These are phyloP conservation scores for Epinotia brunnichana DNA, from an alignment of 2,888 invertebrate species.

Conservation along the genomic window DNA sequence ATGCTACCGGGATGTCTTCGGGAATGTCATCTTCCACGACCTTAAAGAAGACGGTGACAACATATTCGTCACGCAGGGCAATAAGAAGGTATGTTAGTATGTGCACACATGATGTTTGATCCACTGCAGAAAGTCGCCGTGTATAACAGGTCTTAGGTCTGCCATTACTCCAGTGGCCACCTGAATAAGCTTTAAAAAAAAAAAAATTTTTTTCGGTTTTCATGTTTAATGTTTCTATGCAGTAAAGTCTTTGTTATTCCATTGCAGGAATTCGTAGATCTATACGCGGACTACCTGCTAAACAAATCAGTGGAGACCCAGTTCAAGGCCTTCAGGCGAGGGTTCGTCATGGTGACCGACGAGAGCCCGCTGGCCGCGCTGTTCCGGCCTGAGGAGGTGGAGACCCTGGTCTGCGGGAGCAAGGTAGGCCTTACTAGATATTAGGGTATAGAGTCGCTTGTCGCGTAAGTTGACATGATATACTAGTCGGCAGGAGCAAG, in stretches of 20 bases:
- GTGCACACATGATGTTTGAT: too few species aligned
- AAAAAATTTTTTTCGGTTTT: too few species aligned
- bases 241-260: background rate
- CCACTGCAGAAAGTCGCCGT: too few species aligned
- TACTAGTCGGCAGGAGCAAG: too few species aligned
- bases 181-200: too few species aligned
- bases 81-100: slow-evolving; percentile 87
- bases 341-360: slow-evolving; percentile 97
- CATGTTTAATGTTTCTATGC: background rate
- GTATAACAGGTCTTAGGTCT: too few species aligned
- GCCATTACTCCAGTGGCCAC: too few species aligned
- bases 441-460: background rate
- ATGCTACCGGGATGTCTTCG: slow-evolving; percentile 95
- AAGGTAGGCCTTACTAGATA: slow-evolving; percentile 83
- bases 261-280: slow-evolving; percentile 91
- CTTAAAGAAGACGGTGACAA: slow-evolving; percentile 92
- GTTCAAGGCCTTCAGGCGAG: slow-evolving; percentile 95
- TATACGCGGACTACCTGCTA: slow-evolving; percentile 94
- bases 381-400: slow-evolving; percentile 97
- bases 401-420: slow-evolving; percentile 95
- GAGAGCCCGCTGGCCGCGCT: slow-evolving; percentile 94
- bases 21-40: slow-evolving; percentile 91
- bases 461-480: too few species aligned
- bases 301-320: slow-evolving; percentile 95
- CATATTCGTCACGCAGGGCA: slow-evolving; percentile 91